Evolutionary conservation across 2,113 vertebrate species (phyloP).

Genomic region (Bungarus multicinctus): DNA sequence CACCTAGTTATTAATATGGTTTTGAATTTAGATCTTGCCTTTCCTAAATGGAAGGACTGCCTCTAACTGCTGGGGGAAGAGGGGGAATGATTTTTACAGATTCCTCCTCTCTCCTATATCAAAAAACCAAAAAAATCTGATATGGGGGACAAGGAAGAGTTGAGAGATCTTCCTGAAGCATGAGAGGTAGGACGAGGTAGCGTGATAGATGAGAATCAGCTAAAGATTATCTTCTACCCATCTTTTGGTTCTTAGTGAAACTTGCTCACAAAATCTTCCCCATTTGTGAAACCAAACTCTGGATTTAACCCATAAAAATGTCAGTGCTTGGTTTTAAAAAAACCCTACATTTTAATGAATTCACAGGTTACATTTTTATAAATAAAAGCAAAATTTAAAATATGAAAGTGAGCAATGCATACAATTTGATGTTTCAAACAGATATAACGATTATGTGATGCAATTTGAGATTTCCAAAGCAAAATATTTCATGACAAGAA

Average conservation of each 20-base stretch:
- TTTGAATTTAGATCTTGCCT: neutral
- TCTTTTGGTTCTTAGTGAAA: neutral
- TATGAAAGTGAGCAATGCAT: conserved; percentile 30
- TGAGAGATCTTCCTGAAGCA: neutral
- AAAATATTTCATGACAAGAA: conserved; percentile 49
- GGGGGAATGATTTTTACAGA: neutral
- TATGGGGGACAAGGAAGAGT: neutral
- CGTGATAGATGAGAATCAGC: neutral
- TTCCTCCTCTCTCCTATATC: neutral
- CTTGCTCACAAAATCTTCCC: neutral
- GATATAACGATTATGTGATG: conserved; percentile 36
- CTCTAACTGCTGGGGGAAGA: neutral
- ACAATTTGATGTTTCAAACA: conserved; percentile 42
- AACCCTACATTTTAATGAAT: conserved; percentile 40
- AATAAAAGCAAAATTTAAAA: conserved; percentile 33
- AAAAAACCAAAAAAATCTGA: neutral
- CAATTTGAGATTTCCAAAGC: conserved; percentile 28
- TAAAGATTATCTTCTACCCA: neutral
- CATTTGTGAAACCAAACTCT: neutral
- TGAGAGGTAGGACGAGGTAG: neutral
- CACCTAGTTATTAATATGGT: conserved; percentile 47
- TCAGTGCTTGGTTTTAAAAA: conserved; percentile 10
- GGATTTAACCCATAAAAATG: conserved; percentile 27
- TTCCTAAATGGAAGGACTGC: neutral
- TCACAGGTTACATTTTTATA: conserved; percentile 47